Conservation (phyloP, 1,140 invertebrate species). For the Archivesica marissinica region DNA sequence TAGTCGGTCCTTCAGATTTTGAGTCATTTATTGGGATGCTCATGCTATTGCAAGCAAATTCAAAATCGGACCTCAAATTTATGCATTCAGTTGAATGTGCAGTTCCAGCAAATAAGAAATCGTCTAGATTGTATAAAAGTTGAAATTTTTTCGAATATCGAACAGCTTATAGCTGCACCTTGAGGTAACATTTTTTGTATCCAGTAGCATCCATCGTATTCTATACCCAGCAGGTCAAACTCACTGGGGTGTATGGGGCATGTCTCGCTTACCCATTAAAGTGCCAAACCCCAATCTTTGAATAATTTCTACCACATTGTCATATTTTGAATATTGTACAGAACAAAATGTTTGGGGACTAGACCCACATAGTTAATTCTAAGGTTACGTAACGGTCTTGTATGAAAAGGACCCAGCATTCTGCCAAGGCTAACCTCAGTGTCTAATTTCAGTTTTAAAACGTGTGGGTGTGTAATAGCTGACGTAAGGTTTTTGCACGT, state of each 20-base stretch:
- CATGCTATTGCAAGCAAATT: too few species aligned
- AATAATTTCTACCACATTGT: constrained; percentile 47
- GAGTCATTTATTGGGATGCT: too few species aligned
- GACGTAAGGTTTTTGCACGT: background rate
- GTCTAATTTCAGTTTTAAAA: background rate
- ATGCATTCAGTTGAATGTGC: background rate
- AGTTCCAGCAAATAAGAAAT: background rate
- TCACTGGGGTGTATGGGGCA: background rate
- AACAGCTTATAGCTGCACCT: background rate
- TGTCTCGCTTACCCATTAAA: constrained; percentile 47
- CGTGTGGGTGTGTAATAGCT: background rate
- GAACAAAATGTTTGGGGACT: background rate
- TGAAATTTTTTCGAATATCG: background rate
- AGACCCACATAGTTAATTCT: background rate
- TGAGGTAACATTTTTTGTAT: constrained; percentile 10
- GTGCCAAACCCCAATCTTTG: constrained; percentile 8
- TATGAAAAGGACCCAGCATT: background rate
- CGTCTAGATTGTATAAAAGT: background rate
- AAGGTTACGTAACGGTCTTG: background rate
- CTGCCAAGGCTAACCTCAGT: background rate
- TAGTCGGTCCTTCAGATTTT: too few species aligned
- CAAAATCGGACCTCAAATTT: background rate
- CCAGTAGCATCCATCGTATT: background rate
- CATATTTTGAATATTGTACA: constrained; percentile 41
- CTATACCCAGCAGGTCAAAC: background rate